phyloP scores from a whole-genome alignment of 2,888 invertebrate species.

The Perizoma flavofasciatum region DNA sequence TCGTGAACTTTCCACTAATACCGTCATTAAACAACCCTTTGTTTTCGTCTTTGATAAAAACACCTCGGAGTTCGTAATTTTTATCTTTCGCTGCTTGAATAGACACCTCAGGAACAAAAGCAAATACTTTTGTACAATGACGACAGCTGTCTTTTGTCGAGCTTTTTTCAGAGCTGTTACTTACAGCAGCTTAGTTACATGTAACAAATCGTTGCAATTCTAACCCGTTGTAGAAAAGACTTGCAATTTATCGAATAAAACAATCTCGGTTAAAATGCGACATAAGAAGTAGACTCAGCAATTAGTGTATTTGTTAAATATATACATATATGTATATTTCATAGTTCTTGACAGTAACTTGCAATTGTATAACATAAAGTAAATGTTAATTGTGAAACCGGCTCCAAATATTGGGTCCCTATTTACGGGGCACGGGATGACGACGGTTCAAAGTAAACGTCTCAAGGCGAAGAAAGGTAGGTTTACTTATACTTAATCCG shows the following conservation, averaged over 20 bases:
- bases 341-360: no score
- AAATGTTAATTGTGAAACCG: conserved; percentile 6
- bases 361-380: no score
- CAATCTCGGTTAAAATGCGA: background rate
- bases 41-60: conserved; percentile 80
- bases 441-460: conserved; percentile 9
- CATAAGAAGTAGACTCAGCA: no score
- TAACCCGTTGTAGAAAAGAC: conserved; percentile 10
- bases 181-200: conserved; percentile 40
- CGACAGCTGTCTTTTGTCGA: conserved; percentile 54
- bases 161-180: conserved; percentile 42
- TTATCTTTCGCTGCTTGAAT: conserved; percentile 73
- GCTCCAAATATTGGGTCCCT: conserved; percentile 6
- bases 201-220: conserved; percentile 39
- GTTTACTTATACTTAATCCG: conserved; percentile 2
- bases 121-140: conserved; percentile 63
- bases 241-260: background rate
- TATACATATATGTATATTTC: no score
- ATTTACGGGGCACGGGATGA: conserved; percentile 3
- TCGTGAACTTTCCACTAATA: conserved; percentile 81
- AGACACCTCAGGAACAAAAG: conserved; percentile 67
- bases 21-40: conserved; percentile 81
- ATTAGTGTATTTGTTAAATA: no score
- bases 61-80: conserved; percentile 74
- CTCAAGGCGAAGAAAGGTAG: conserved; percentile 14